Percentiles rank a stretch among this genome's conserved stretches.
phyloP scores from a whole-genome alignment of 2,888 invertebrate genomes.

The Anoplius nigerrimus region DNA sequence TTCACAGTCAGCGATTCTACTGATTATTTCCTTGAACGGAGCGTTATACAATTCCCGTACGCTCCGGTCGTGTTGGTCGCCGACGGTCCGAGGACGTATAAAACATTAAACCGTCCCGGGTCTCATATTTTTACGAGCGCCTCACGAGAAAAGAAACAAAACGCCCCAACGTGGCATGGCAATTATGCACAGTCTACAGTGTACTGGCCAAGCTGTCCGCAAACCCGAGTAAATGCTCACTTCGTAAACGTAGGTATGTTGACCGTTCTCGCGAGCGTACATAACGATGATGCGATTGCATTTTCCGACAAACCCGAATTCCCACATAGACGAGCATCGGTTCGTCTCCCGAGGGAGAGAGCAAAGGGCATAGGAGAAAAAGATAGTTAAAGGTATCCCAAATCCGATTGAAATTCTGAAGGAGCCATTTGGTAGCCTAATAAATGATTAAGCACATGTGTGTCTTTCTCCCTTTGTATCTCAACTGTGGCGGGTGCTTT shows the following conservation, averaged over 20 bases:
- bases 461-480: too few species aligned
- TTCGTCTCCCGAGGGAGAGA: too few species aligned
- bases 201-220: slow-evolving; percentile 1
- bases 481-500: too few species aligned
- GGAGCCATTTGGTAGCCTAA: too few species aligned
- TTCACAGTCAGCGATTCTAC: too few species aligned
- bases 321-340: neutral
- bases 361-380: neutral
- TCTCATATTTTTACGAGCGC: slow-evolving; percentile 60
- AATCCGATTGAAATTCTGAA: too few species aligned
- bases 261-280: too few species aligned
- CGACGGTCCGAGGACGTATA: slow-evolving; percentile 33
- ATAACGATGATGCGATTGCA: too few species aligned
- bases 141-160: slow-evolving; percentile 44
- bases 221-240: slow-evolving; percentile 5
- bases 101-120: slow-evolving; percentile 51
- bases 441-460: too few species aligned
- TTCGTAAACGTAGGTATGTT: too few species aligned
- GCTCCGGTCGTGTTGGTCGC: neutral
- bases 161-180: slow-evolving; percentile 23
- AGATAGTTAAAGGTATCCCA: too few species aligned
- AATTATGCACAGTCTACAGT: slow-evolving; percentile 18
- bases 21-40: slow-evolving; percentile 53
- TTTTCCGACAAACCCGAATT: neutral
- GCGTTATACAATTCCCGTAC: slow-evolving; percentile 22